Conservation (phyloP, 2,797 vertebrate genomes). For the Girardinus metallicus region DNA sequence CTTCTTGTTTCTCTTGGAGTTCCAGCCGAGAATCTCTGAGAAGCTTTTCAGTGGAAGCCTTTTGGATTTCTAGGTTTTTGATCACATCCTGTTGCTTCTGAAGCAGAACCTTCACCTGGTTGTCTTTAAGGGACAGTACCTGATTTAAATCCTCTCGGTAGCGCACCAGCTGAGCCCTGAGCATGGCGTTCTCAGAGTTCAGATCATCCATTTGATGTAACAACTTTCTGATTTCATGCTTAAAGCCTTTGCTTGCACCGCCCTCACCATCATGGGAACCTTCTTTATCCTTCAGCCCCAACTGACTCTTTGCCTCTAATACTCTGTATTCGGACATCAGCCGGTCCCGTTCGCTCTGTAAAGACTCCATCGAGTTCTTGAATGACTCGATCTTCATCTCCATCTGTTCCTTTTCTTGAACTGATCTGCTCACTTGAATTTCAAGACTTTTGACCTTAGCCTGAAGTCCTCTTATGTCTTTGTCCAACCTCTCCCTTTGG, state of each 20-base stretch:
- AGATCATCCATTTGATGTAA: conserved; percentile 89
- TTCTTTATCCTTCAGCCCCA: conserved; percentile 70
- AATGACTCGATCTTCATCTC: conserved; percentile 80
- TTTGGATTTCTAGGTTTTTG: conserved; percentile 85
- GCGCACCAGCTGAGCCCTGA: conserved; percentile 88
- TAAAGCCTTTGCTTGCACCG: conserved; percentile 79
- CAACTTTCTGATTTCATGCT: conserved; percentile 83
- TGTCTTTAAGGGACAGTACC: conserved; percentile 89
- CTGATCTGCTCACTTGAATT: conserved; percentile 64
- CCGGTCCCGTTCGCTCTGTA: conserved; percentile 86
- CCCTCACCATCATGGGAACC: conserved; percentile 68
- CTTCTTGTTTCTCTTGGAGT: conserved; percentile 69
- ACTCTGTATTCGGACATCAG: conserved; percentile 81
- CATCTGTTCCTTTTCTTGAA: conserved; percentile 80
- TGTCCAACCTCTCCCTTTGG: conserved; percentile 76
- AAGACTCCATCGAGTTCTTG: conserved; percentile 84
- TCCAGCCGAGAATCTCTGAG: conserved; percentile 70
- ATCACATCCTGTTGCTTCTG: conserved; percentile 88
- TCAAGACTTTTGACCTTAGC: conserved; percentile 77
- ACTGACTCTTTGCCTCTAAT: conserved; percentile 78
- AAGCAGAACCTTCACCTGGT: conserved; percentile 87
- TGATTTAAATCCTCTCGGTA: conserved; percentile 91
- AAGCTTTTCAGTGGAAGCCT: conserved; percentile 77
- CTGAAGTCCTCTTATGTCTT: conserved; percentile 74
- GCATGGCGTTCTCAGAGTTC: conserved; percentile 92